Evolutionary conservation across 2,888 invertebrate species (phyloP).

Genomic region (Dynastes maya): DNA sequence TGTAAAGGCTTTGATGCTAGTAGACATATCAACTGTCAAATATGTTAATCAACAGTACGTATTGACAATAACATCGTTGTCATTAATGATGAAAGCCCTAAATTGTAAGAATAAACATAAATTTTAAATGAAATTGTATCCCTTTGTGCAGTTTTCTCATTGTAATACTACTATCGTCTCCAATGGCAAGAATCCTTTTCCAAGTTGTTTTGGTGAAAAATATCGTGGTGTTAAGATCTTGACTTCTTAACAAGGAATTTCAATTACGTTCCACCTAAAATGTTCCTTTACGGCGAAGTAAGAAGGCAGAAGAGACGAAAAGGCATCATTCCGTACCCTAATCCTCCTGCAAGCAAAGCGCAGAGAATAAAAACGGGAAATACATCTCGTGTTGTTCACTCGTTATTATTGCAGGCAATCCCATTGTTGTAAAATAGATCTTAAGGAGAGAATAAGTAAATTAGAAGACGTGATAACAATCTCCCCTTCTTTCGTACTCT

Average conservation of each 20-base stretch:
- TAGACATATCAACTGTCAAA: too few species aligned
- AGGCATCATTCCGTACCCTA: conserved; percentile 7
- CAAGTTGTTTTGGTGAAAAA: neutral
- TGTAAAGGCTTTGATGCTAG: too few species aligned
- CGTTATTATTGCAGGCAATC: conserved; percentile 66
- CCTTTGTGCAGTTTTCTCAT: too few species aligned
- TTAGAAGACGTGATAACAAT: conserved; percentile 86
- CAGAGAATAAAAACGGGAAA: conserved; percentile 40
- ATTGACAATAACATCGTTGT: too few species aligned
- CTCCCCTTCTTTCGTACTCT: conserved; percentile 73
- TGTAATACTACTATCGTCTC: too few species aligned
- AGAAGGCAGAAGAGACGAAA: neutral
- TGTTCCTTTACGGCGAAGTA: neutral
- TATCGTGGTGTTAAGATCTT: conserved; percentile 16
- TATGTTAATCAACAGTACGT: too few species aligned
- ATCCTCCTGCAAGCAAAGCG: conserved; percentile 13
- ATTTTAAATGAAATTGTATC: too few species aligned
- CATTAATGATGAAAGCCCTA: too few species aligned
- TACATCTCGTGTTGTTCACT: conserved; percentile 54
- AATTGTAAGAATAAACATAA: too few species aligned
- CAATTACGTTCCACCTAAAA: conserved; percentile 40
- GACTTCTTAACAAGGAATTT: conserved; percentile 40
- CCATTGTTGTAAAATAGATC: conserved; percentile 79
- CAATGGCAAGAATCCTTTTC: neutral
- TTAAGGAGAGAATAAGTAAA: conserved; percentile 85